phyloP scores from a whole-genome alignment of 2,797 vertebrate genomes.

The Pangasius krempfi region DNA sequence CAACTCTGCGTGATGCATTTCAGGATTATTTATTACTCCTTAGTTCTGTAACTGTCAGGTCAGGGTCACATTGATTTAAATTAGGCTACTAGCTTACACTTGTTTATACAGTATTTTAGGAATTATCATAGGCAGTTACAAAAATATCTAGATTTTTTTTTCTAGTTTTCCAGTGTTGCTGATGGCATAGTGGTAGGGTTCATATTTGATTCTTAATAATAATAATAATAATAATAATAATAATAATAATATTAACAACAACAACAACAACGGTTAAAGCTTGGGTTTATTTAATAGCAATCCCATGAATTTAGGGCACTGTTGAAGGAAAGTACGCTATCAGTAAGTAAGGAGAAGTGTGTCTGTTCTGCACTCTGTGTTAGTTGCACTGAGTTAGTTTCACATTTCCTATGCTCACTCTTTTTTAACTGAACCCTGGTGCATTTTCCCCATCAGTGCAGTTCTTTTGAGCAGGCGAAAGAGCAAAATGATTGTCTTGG shows the following conservation, averaged over 20 bases:
- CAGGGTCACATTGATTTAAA: neutral
- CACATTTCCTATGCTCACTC: neutral
- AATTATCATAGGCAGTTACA: neutral
- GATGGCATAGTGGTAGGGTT: neutral
- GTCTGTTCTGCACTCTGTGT: neutral
- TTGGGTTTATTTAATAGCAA: neutral
- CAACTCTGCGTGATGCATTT: neutral
- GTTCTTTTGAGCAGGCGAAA: neutral
- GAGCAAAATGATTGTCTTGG: neutral
- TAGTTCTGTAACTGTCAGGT: neutral
- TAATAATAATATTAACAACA: neutral
- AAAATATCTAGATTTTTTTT: neutral
- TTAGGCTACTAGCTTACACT: neutral
- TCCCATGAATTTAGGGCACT: neutral
- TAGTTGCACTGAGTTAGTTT: neutral
- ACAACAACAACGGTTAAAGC: neutral
- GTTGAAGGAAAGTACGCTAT: neutral
- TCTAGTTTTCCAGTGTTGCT: neutral
- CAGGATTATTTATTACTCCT: neutral
- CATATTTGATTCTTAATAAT: neutral
- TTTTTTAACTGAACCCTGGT: neutral
- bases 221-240: neutral
- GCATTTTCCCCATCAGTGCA: neutral
- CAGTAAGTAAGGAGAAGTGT: neutral
- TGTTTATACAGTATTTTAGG: neutral